Evolutionary conservation across 2,888 invertebrate genomes (phyloP), one percentile per base, ranked within the genome.

Genomic region (Chaitophorus viminalis): DNA sequence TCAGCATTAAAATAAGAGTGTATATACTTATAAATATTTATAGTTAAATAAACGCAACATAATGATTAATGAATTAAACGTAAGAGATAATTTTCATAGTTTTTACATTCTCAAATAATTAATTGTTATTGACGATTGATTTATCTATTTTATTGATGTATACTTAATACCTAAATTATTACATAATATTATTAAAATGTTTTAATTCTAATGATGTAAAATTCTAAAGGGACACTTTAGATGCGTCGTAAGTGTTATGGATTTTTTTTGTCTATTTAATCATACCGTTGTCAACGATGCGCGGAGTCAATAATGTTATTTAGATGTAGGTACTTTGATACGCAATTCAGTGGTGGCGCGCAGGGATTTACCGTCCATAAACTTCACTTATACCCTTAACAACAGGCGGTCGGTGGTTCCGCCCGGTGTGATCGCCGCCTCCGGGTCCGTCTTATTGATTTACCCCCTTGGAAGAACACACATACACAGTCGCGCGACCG

Each of bases 371-470:
- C 65, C 76, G 76, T 84, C 65, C 76, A 65, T 84, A 84, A 76
- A 84, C 84, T 84, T 65, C 75, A 84, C 75, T 83, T 83, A 75
- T 76, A 84, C 65, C 76, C 74, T 74, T 83, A 65, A 76, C 25
- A 81, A 81, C 75, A 75, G 75, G 76, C 76, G 25, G 65, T 25
- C 65, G 84, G 65, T 33, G 84, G 76, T 84, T 76, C 70, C 86
- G 39, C 86, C 60, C 74, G 74, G 86, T 87, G 86, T 87, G 86
- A 87, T 87, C 86, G 86, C 78, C 86, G 86, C 86, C 86, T 87
- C 86, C 79, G 79, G 78, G 86, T 87, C 86, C 72, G 86, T 87
- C 86, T 87, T 87, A 87, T 87, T 87, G 86, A 87, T 87, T 87
- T 87, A 87, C 86, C 78, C 86, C 79, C 86, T 87, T 79, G 86